These are phyloP conservation scores for Ceratosolen fusciceps DNA, from an alignment of 1,140 invertebrate species.

Conservation along the genomic window DNA sequence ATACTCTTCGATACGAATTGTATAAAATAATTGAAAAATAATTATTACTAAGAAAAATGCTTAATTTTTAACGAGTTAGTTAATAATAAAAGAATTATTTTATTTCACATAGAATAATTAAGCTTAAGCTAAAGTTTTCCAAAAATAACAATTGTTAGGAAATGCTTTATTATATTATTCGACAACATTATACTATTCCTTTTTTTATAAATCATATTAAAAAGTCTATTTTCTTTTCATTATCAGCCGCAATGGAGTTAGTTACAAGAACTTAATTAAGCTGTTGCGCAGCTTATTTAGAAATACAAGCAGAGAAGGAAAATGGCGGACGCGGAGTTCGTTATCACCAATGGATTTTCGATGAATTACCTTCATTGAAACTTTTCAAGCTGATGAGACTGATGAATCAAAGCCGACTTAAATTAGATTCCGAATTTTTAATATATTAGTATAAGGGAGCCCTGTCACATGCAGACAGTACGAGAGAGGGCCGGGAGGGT, in stretches of 20 bases:
- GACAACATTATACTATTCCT: too few species aligned
- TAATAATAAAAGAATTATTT: too few species aligned
- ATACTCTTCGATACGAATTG: too few species aligned
- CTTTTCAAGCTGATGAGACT: constrained; percentile 34
- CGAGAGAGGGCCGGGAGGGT: too few species aligned
- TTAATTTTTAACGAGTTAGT: too few species aligned
- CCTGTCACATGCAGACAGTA: background rate
- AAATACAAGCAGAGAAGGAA: background rate
- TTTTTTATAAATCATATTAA: too few species aligned
- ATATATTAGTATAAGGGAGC: constrained; percentile 27
- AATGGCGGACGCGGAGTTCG: background rate
- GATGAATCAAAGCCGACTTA: constrained; percentile 43
- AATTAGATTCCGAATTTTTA: constrained; percentile 19
- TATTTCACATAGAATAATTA: too few species aligned
- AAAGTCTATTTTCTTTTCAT: background rate
- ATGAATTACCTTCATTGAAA: background rate
- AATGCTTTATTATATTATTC: too few species aligned
- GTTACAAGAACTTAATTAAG: background rate
- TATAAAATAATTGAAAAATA: too few species aligned
- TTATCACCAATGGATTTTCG: background rate
- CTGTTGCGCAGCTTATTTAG: constrained; percentile 6
- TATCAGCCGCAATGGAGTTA: background rate
- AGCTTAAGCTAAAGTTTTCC: too few species aligned
- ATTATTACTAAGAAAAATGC: too few species aligned
- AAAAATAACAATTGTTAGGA: too few species aligned